Base-by-base conservation (phyloP, 2,888 invertebrate species). In the Spatulosminthurus flaviceps region DNA sequence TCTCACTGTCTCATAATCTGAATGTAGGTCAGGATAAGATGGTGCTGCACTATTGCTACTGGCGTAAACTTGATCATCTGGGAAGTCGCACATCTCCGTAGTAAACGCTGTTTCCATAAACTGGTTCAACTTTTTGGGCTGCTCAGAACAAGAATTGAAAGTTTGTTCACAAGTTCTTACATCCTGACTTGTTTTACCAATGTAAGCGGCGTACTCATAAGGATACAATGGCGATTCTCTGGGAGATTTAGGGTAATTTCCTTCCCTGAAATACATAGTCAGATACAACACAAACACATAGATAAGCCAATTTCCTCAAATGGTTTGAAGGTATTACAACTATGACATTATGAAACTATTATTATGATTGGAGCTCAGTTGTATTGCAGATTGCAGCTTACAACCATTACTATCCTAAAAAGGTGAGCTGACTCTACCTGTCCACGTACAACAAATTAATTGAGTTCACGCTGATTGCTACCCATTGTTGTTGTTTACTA, bases 101-200 rank as follows among this genome's bases (percentile, higher is more conserved):
- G 80, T 75, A 67, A 84, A 84, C 26, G 84, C 80, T 43, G 82
- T 81, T 64, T 84, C 84, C 84, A 84, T 84, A 69, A 84, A 84
- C 19, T 77, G 74, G 41, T 82, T 84, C 26, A 84, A 72, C 13
- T 70, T 43, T 70, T 81, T 72, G 16, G 81, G 81, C n/a, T 80
- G 73, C 76, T 84, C 84, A 11, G 78, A 78, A 69, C 84, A 84
- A 2, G 81, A 80, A 11, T 79, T 74, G 72, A 82, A 84, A 42
- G 82, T 75, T 26, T 74, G 77, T n/a, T 78, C 82, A 81, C 84
- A 84, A 42, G 72, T 79, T 51, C 79, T 76, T 2, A 60, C 75
- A 61, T 81, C 78, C 34, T 81, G 22, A 4, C 77, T 81, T 0
- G 83, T 82, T 73, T 83, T 82, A 24, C 84, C 84, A 1, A 83